Base-by-base conservation (phyloP, 2,888 invertebrate genomes). In the Scelioninae gen. 2 region DNA sequence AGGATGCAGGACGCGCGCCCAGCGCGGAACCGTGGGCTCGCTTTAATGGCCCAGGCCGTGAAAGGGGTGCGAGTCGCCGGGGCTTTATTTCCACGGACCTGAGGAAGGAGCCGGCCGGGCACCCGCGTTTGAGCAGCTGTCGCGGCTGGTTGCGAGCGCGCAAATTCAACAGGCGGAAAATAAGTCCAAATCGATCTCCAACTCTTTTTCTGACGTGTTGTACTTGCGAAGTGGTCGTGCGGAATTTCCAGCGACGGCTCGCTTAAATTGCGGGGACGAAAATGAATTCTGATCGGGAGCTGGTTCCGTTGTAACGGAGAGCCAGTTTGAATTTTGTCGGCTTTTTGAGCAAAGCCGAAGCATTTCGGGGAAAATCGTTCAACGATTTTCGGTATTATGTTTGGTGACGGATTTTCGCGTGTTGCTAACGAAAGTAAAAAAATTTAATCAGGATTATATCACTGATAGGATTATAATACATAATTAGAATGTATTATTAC, bases 101-200 rank as follows among this genome's bases (percentile, higher is more conserved):
- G 46, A 61, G n/a, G n/a, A n/a, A 73, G 60, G 64, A 74, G 64
- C 19, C 35, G 28, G 4, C 25, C 41, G 33, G 19, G 39, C 19
- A 37, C 60, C 58, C 53, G 67, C 64, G 53, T 60, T 69, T 61
- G 58, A 37, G 76, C 77, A 74, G 77, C 76, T 76, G 78, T 75
- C 73, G 71, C 68, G 45, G 46, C 48, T 31, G 41, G 31, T 57
- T 43, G 28, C 41, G 22, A 43, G 70, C 58, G 61, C 65, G 71
- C 67, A 75, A 75, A 73, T 74, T 76, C 69, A 61, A 67, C 74
- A 70, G 73, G 73, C 69, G 69, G 68, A 73, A 73, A 73, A 63
- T 69, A 64, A 58, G 73, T 64, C 55, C 64, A 64, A 69, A 68
- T 73, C 69, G 69, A 73, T 73, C 60, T 58, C 33, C 61, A 73